phyloP scores from a whole-genome alignment of 2,113 vertebrate genomes.

The Scortum barcoo region DNA sequence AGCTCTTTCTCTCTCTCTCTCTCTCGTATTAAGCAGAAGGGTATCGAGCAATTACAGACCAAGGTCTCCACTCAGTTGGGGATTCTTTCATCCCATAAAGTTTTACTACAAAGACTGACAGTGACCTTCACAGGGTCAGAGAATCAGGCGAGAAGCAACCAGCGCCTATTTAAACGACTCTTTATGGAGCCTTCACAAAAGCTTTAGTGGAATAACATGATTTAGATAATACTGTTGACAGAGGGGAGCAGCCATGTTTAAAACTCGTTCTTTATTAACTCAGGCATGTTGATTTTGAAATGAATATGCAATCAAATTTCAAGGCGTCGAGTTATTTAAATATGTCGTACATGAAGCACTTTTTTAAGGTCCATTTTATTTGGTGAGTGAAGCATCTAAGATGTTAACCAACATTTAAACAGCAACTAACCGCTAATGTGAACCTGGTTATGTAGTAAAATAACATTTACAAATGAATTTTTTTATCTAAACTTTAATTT shows the following conservation, averaged over 20 bases:
- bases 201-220: constrained; percentile 58
- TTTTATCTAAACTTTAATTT: background rate
- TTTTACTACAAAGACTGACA: constrained; percentile 69
- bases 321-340: background rate
- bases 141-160: constrained; percentile 44
- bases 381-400: background rate
- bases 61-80: constrained; percentile 66
- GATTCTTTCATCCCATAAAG: constrained; percentile 76
- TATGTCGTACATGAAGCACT: background rate
- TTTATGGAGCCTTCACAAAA: constrained; percentile 64
- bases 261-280: background rate
- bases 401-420: background rate
- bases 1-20: constrained; percentile 29
- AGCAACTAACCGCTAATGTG: background rate
- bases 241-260: constrained; percentile 1
- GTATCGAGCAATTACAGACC: constrained; percentile 72
- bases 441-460: no score
- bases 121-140: constrained; percentile 72
- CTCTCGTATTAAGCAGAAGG: constrained; percentile 61
- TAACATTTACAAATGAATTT: background rate
- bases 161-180: constrained; percentile 51
- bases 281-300: background rate
- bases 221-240: constrained; percentile 47
- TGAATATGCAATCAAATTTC: background rate
- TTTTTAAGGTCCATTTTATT: background rate